Base-by-base conservation (phyloP, 2,888 invertebrate genomes). In the Ommatoiulus sabulosus region DNA sequence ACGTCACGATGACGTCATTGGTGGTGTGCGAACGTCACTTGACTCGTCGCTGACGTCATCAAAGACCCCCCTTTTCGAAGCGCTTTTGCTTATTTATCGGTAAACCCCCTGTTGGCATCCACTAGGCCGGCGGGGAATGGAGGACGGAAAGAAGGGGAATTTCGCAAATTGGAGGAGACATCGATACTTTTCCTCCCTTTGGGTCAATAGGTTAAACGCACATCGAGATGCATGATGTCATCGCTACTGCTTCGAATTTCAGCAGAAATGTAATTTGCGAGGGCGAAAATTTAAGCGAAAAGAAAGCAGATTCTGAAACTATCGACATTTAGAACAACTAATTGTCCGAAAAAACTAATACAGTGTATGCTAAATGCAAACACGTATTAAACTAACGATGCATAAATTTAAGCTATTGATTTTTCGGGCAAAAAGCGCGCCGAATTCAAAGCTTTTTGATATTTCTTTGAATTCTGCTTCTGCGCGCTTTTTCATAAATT, bases 71-170 rank as follows among this genome's bases (percentile, higher is more conserved):
- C 2, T 72, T 72, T 72, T 24, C 72, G 5, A 24, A 72, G 24
- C 72, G 20, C 72, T 72, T 20, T 72, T 20, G 20, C 72, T 72
- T 72, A 72, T 72, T 72, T 72, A 72, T 72, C 20, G 72, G 72
- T 24, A 24, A 72, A 72, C 72, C 72, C 72, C 72, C 72, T 72
- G 72, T 72, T 72, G 52, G 52, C 52, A 12, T 52, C 52, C 52
- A 15, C 15, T 12, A 52, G 72, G 72, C 72, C 72, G 6, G 72
- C 20, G 20, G 1, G 24, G 24, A 20, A 24, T n/a, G 72, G 72
- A 72, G 20, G 72, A 24, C 24, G 4, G 8, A 72, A 24, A 72
- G 24, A 72, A 20, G 72, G 6, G n/a, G 72, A 72, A 72, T 72
- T 72, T 72, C 20, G 72, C 20, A 72, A 72, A 72, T 72, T 72